Base-by-base conservation (phyloP, 2,888 invertebrate genomes). In the Tenthredo amoena region DNA sequence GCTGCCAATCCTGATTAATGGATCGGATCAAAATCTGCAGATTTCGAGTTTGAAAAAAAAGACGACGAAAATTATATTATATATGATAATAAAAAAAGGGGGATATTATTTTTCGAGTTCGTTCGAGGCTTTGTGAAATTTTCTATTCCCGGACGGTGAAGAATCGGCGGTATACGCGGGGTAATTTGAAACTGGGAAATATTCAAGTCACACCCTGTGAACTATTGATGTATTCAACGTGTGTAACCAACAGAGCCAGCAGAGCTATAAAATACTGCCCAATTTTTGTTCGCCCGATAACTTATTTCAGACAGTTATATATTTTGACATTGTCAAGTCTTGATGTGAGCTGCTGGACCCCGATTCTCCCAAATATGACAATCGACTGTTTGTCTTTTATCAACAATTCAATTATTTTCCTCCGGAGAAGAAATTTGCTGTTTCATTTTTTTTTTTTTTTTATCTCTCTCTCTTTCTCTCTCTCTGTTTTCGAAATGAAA, bases 231-330 rank as follows among this genome's bases (percentile, higher is more conserved):
- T 93, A 93, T 93, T 93, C 93, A 92, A 89, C 91, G 91, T 91
- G 91, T 92, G 92, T 93, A 92, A 92, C 92, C 91, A 91, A 92
- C 92, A 92, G 92, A 91, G 91, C 21, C 15, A n/a, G 47, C 31
- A n/a, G 43, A 43, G 92, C 91, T 91, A 92, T 92, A 93, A 93
- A 93, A 93, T 93, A 93, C 92, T 91, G 92, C 90, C 89, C 91
- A 90, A 92, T 92, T 93, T 92, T 62, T 62, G 7, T 62, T 26
- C 6, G 21, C 12, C n/a, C 76, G 47, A 76, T 31, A 76, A 76
- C 76, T 77, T 55, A 55, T 55, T 55, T 18, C 55, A n/a, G 6
- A 55, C 55, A 55, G 55, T 55, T 55, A 34, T 68, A 34, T 34
- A 68, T 31, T n/a, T 55, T 55, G n/a, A 55, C n/a, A n/a, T 55